Evolutionary conservation across 2,888 invertebrate species (phyloP), one percentile per base, ranked within the genome.

Genomic region (Himalopsyche japonica): DNA sequence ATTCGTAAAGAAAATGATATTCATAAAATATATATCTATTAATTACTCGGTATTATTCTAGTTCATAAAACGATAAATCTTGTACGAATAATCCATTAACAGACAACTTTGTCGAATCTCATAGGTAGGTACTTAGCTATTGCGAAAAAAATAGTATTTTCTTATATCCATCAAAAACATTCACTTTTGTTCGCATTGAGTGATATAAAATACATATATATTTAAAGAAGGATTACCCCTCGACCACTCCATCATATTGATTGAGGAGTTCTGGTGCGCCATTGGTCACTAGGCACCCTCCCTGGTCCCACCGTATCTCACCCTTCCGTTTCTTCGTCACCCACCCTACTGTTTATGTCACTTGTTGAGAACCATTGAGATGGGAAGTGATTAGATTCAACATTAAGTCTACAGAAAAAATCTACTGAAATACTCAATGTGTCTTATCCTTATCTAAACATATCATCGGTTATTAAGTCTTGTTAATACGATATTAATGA

Each of bases 211-310:
- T 87, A 84, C 85, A 85, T 82, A 86, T 84, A 83, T 86, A 87
- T 87, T 87, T 87, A 87, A 87, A 87, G 87, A 87, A 86, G 87
- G 86, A 87, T 87, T 87, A 87, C 92, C 92, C 70, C 92, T 92
- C 92, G 92, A 90, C 90, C 91, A 92, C 92, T 92, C 92, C 92
- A 92, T 92, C 92, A 92, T 92, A 92, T 92, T 92, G 92, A 92
- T 92, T 92, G 92, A 92, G 92, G 92, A 92, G 91, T 85, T 83
- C 86, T 86, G 92, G 87, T 91, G 91, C 90, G 90, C 91, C 91
- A 91, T 91, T 92, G 92, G 92, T 92, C 92, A 92, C 91, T 91
- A 90, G 91, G 82, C 83, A 84, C 82, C 83, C 83, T 91, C 91
- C 90, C 91, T 91, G 90, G 30, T 79, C 79, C 81, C 81, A 24